Evolutionary conservation across 1,140 invertebrate species (phyloP), one percentile per base, ranked within the genome.

Genomic region (Micrasema longulum): DNA sequence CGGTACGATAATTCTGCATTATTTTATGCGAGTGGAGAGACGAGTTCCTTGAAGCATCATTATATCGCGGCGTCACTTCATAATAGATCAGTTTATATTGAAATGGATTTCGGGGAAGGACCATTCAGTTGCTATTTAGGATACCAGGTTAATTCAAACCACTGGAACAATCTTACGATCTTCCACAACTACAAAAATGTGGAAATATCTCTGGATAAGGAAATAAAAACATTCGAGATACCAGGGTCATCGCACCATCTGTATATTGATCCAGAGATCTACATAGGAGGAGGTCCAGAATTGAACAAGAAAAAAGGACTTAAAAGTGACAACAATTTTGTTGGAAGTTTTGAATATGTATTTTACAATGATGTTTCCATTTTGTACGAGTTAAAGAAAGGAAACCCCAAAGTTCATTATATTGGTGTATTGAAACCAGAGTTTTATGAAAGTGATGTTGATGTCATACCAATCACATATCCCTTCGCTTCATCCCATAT

Each of bases 321-420:
- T 10, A 83, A 87, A 12, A 92, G 91, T 0, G 87, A 89, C 69
- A 93, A 93, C 79, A 92, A 93, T 84, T 92, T 91, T 77, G 91
- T 91, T 78, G 95, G 95, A 11, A 95, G 93, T 74, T 79, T 97
- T 0, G 95, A 96, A 77, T 95, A 96, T 80, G 93, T 97, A 18
- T 97, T 96, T 80, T 95, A 95, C 79, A 97, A 97, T 80, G 94
- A 95, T 76, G 90, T 95, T 14, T 96, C 94, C 0, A 94, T 97
- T 65, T 85, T 97, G 47, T 96, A 96, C 78, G 93, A 95, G 78
- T 81, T 97, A 60, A 91, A 93, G 73, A 89, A 91, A 74, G 89
- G 89, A 67, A 92, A 93, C 81, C 90, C 91, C 16, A 95, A 95
- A 87, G 92, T 95, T 1, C 91, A 92, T 78, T 93, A 93, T 77